Evolutionary conservation across 2,888 invertebrate species (phyloP), one percentile per base, ranked within the genome.

Genomic region (Scelioninae gen. 1): DNA sequence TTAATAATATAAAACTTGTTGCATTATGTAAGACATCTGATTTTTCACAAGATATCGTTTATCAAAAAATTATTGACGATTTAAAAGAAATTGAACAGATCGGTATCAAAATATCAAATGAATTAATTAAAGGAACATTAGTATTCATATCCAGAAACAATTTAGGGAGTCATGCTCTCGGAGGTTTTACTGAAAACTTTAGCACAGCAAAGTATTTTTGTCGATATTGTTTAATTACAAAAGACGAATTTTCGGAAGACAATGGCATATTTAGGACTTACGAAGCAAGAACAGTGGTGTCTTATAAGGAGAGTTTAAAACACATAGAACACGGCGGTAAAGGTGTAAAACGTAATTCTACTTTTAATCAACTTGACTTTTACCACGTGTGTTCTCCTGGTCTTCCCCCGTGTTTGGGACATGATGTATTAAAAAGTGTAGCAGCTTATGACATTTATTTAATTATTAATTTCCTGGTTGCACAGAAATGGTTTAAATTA

Each of bases 181-280:
- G 88, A 38, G 89, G 88, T 10, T 89, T 87, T 81, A 15, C n/a
- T 38, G 86, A 87, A 86, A 89, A 86, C 82, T 89, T 89, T 75
- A 80, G 77, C 49, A 78, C 8, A 9, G 8, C 82, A 2, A 8
- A 74, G 31, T 82, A 68, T 60, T 82, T 82, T 72, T 82, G 76
- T 49, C 43, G 82, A 31, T 76, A 55, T 62, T 76, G 82, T 40
- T 31, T 51, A 6, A 31, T 78, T 6, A 56, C n/a, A 8, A 15
- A 16, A 56, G 16, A 34, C 8, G 16, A 56, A 10, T 56, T 56
- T 16, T 16, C 15, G 15, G 2, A 13, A 5, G 38, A 34, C 15
- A 38, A 29, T 49, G 38, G 49, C 6, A 6, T 7, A 13, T 55
- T 49, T 7, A 49, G 15, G 51, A 23, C 7, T 8, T 66, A 49